These are phyloP conservation scores for Aleiodes alternator DNA, from an alignment of 2,888 invertebrate species.

Conservation along the genomic window DNA sequence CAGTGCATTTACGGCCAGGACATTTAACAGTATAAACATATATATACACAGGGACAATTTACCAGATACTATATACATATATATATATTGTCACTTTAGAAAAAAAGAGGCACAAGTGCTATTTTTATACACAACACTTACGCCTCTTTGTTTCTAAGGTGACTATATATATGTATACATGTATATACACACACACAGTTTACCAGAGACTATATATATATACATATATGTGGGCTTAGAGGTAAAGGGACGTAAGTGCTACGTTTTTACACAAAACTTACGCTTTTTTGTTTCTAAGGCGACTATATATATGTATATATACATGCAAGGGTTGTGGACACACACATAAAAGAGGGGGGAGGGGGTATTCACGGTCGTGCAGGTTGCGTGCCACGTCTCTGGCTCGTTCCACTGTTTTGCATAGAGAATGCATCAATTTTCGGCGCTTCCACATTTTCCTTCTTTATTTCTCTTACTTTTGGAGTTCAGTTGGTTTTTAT, in stretches of 20 bases:
- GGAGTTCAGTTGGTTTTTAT: not conserved
- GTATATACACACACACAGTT: no score
- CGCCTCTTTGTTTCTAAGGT: no score
- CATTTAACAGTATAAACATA: constrained; percentile 65
- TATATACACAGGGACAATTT: no score
- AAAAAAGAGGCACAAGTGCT: no score
- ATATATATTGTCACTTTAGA: no score
- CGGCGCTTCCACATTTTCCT: constrained; percentile 61
- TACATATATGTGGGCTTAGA: constrained; percentile 51
- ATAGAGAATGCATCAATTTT: constrained; percentile 73
- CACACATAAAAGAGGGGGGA: constrained; percentile 26
- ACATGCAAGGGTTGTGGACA: constrained; percentile 73
- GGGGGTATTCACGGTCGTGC: constrained; percentile 35
- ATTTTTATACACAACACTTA: no score
- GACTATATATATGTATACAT: no score
- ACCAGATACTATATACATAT: no score
- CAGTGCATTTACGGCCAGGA: not conserved
- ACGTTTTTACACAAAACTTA: no score
- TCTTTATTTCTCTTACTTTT: constrained; percentile 50
- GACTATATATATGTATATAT: no score
- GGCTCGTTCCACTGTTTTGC: constrained; percentile 70
- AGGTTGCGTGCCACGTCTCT: constrained; percentile 63
- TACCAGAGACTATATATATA: no score
- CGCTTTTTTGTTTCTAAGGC: no score
- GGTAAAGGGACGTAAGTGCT: constrained; percentile 58